Evolutionary conservation across 2,797 vertebrate species (phyloP), one percentile per base, ranked within the genome.

Genomic region (Eurystomus glaucurus): DNA sequence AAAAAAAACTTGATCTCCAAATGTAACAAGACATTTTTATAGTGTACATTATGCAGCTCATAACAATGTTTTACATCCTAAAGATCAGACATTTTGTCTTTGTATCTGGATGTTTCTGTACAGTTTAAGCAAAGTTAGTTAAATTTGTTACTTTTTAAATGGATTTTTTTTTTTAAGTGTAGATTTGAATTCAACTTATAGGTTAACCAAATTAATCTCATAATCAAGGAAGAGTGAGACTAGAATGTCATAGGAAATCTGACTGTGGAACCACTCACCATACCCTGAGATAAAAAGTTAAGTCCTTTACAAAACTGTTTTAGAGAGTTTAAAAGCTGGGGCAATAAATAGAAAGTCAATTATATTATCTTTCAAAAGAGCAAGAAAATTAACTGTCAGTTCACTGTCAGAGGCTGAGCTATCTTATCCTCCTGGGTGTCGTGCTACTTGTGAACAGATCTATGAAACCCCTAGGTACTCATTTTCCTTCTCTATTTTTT

Each of bases 1-100:
- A 0, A 54, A 46, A 79, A 58, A 52, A 43, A 2, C 0, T 1
- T 23, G 50, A 13, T 18, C 15, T 51, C 16, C 0, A 0, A 83
- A 79, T 35, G 17, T 22, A 61, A 11, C 11, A 55, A 85, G 21
- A 69, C 2, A 1, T 46, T 90, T 85, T 79, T 65, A 52, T 22
- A 50, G 4, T 14, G 25, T 55, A 48, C 1, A 26, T 68, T 64
- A n/a, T 46, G 17, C 14, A 75, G 10, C 6, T 26, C 9, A 23
- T 37, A 72, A 81, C 52, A 10, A n/a, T 61, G 3, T 37, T 64
- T 88, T 84, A 37, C 18, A 64, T 29, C 4, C 17, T 65, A 50
- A 61, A 43, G 14, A 41, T 52, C 14, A 70, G 28, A 26, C 16
- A n/a, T 57, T 92, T 84, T 46, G 29, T 52, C 25, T 76, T 66